These are phyloP conservation scores for Embiotoca jacksoni DNA, from an alignment of 2,113 vertebrate genomes.

Conservation along the genomic window DNA sequence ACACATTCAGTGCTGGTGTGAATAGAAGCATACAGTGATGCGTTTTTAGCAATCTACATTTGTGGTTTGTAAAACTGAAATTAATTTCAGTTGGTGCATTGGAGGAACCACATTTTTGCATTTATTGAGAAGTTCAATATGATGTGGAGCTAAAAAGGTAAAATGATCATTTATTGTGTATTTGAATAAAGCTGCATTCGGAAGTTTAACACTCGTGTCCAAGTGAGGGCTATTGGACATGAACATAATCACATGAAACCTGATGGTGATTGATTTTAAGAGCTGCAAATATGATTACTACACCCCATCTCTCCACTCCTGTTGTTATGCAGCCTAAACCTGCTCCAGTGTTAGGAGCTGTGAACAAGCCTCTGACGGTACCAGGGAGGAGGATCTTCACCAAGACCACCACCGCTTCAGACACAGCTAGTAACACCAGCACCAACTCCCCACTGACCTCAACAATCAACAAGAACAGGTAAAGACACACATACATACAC, in stretches of 20 bases:
- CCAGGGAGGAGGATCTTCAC: slow-evolving; percentile 92
- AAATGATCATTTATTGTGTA: too few species aligned
- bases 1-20: background rate
- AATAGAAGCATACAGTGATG: background rate
- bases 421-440: slow-evolving; percentile 89
- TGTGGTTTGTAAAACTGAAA: too few species aligned
- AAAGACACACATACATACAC: slow-evolving; percentile 5
- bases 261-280: background rate
- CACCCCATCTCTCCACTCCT: background rate
- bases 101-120: too few species aligned
- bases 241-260: background rate
- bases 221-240: too few species aligned
- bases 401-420: slow-evolving; percentile 86
- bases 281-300: background rate
- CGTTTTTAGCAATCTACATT: too few species aligned
- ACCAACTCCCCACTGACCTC: slow-evolving; percentile 89
- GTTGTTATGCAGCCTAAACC: slow-evolving; percentile 88
- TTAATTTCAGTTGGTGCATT: too few species aligned
- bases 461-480: slow-evolving; percentile 92
- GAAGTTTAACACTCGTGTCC: too few species aligned
- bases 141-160: too few species aligned
- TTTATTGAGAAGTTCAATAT: too few species aligned
- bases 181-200: too few species aligned
- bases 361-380: slow-evolving; percentile 96
- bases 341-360: slow-evolving; percentile 91